phyloP scores from a whole-genome alignment of 2,113 vertebrate species.

The Orcinus orca region DNA sequence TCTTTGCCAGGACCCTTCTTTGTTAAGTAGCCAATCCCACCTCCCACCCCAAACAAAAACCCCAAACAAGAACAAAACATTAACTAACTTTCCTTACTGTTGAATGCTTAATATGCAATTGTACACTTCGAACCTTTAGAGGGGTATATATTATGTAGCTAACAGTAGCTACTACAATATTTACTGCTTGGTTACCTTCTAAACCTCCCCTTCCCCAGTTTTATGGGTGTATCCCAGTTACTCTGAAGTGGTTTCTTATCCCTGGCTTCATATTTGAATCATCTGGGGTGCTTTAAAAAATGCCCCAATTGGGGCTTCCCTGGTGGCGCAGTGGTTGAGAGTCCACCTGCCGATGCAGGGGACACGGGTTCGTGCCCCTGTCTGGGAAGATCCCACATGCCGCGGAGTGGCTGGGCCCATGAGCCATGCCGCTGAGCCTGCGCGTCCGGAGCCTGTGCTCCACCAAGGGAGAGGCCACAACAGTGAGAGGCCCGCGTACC shows the following conservation, averaged over 20 bases:
- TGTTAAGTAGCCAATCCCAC: neutral
- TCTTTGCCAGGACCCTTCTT: neutral
- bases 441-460: too few species aligned
- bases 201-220: neutral
- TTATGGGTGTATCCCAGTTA: neutral
- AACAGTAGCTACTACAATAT: too few species aligned
- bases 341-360: too few species aligned
- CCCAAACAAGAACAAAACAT: neutral
- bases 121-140: neutral
- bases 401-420: too few species aligned
- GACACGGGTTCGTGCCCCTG: too few species aligned
- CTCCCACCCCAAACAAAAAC: neutral
- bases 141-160: fast-evolving
- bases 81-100: neutral
- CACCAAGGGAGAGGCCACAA: too few species aligned
- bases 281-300: neutral
- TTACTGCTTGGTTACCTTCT: neutral
- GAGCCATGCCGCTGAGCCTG: too few species aligned
- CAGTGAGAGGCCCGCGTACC: too few species aligned
- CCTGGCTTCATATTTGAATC: neutral
- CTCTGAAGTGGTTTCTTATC: neutral
- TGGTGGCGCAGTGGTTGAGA: too few species aligned
- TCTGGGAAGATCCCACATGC: too few species aligned
- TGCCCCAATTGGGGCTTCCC: neutral
- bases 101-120: neutral